Conservation (phyloP, 2,888 invertebrate species). For the Artemia sp. region DNA sequence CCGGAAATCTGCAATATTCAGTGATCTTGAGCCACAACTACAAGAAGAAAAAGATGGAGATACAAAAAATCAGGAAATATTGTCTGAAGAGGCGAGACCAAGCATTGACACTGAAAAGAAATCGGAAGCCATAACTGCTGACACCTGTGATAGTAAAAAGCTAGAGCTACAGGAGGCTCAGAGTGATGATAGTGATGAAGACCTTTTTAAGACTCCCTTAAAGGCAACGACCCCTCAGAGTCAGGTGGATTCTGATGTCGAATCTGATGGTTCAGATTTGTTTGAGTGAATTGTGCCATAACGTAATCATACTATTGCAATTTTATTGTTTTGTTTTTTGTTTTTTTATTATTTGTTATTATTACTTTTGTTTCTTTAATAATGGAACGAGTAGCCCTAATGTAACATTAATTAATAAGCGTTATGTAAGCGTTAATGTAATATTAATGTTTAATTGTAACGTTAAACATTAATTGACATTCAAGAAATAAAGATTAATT, state of each 20-base stretch:
- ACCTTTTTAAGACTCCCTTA: neutral
- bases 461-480: too few species aligned
- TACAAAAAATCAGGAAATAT: too few species aligned
- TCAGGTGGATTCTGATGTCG: neutral
- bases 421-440: too few species aligned
- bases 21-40: neutral
- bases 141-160: neutral
- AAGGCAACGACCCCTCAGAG: neutral
- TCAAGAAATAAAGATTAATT: too few species aligned
- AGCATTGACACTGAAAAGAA: neutral
- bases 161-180: neutral
- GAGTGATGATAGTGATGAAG: slow-evolving; percentile 6
- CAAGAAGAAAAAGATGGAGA: neutral
- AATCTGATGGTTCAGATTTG: slow-evolving; percentile 5
- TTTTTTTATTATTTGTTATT: too few species aligned
- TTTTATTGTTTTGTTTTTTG: too few species aligned
- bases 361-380: too few species aligned
- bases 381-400: too few species aligned
- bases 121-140: neutral
- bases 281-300: neutral
- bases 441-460: too few species aligned
- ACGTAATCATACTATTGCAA: too few species aligned
- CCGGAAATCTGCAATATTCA: neutral
- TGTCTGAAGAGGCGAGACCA: too few species aligned
- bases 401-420: too few species aligned